Percentiles rank a stretch among this genome's conserved stretches.
phyloP scores from a whole-genome alignment of 2,888 invertebrate genomes.

The Morpho deidamia region DNA sequence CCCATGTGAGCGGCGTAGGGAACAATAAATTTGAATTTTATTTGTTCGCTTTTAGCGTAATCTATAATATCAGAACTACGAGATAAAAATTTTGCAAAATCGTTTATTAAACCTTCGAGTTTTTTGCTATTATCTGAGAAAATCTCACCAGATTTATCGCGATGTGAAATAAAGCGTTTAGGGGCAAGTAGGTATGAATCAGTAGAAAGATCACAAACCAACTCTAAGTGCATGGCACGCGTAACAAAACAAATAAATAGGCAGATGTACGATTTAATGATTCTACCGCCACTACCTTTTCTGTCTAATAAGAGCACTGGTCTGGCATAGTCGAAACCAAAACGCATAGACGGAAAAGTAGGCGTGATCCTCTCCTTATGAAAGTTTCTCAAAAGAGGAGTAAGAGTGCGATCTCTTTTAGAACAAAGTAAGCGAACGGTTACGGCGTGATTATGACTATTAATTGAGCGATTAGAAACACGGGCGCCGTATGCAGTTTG shows the following conservation, averaged over 20 bases:
- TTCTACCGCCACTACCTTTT: conserved; percentile 23
- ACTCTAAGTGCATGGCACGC: conserved; percentile 26
- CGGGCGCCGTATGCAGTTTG: conserved; percentile 17
- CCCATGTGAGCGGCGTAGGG: neutral
- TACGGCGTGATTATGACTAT: neutral
- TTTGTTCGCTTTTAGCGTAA: conserved; percentile 1
- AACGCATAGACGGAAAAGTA: conserved; percentile 22
- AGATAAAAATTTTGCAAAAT: conserved; percentile 20
- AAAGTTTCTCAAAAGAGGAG: conserved; percentile 13
- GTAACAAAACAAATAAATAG: conserved; percentile 28
- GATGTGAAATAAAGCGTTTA: conserved; percentile 26
- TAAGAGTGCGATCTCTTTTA: conserved; percentile 21
- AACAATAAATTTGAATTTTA: neutral
- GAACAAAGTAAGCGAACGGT: conserved; percentile 6
- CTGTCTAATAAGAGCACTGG: conserved; percentile 25
- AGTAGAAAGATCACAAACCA: conserved; percentile 21
- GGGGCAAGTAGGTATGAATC: conserved; percentile 24
- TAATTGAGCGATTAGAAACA: conserved; percentile 8
- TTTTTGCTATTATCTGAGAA: conserved; percentile 26
- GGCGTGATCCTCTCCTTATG: conserved; percentile 22
- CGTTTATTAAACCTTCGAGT: conserved; percentile 22
- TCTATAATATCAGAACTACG: conserved; percentile 5
- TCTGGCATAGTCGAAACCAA: conserved; percentile 29
- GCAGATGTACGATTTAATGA: conserved; percentile 26
- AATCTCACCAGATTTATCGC: conserved; percentile 26